Percentiles rank a stretch among this genome's conserved stretches.
phyloP scores from a whole-genome alignment of 2,888 invertebrate species.

The Sarcophaga carnaria region DNA sequence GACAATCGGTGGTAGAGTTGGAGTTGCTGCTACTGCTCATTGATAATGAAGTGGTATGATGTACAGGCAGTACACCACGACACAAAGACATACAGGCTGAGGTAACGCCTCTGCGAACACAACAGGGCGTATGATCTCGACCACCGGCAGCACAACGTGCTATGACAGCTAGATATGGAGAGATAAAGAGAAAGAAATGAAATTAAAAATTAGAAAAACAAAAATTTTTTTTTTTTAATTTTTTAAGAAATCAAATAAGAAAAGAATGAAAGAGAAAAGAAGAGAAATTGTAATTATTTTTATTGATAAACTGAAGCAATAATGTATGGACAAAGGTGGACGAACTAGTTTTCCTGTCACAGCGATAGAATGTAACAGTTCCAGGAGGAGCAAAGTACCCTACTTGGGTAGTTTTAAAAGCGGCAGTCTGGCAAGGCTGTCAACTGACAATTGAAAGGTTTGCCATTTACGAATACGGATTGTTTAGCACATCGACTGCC shows the following conservation, averaged over 20 bases:
- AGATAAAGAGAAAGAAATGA: background rate
- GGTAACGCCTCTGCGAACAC: constrained; percentile 88
- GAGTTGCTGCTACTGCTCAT: constrained; percentile 60
- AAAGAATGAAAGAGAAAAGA: background rate
- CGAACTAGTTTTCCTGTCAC: background rate
- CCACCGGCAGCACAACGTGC: constrained; percentile 85
- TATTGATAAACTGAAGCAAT: constrained; percentile 35
- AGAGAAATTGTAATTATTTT: constrained; percentile 30
- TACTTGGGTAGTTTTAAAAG: too few relatives aligned
- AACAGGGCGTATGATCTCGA: constrained; percentile 88
- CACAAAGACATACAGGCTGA: constrained; percentile 87
- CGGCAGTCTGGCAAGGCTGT: too few relatives aligned
- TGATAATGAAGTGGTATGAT: constrained; percentile 81
- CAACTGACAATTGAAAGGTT: too few relatives aligned
- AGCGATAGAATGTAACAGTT: background rate
- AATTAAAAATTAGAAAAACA: background rate
- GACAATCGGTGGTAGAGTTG: constrained; percentile 84
- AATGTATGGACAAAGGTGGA: background rate
- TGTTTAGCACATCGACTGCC: too few relatives aligned
- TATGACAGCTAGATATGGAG: constrained; percentile 76
- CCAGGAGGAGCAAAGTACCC: too few relatives aligned
- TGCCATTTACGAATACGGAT: too few relatives aligned
- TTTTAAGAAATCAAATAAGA: background rate
- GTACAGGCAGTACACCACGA: constrained; percentile 85
- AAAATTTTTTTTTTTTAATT: constrained; percentile 26